Evolutionary conservation across 2,888 invertebrate species (phyloP).

Genomic region (Trichopoda pennipes): DNA sequence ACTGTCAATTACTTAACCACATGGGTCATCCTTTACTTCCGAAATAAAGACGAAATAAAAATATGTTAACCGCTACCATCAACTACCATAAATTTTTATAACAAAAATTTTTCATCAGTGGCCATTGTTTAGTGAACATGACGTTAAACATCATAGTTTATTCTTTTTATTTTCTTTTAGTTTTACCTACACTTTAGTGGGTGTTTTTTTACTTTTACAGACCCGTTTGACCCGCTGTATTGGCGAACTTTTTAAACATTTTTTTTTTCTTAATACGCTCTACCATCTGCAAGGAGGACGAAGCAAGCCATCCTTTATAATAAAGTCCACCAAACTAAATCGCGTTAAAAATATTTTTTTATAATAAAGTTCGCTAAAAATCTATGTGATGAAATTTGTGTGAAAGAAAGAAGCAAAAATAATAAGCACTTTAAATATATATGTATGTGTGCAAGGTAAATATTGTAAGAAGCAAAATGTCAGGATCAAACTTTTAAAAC

Average conservation of each 20-base stretch:
- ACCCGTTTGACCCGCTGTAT: constrained; percentile 27
- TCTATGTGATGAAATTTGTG: no score
- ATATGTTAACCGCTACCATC: constrained; percentile 18
- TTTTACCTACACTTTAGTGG: constrained; percentile 32
- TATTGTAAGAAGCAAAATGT: no score
- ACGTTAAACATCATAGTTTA: constrained; percentile 50
- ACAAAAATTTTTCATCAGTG: constrained; percentile 55
- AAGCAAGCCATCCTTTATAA: no score
- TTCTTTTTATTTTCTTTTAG: neutral
- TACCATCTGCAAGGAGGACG: no score
- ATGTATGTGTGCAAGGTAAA: no score
- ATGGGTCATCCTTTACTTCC: constrained; percentile 75
- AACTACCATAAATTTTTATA: constrained; percentile 19
- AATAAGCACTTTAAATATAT: no score
- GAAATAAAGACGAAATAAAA: constrained; percentile 12
- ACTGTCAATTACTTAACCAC: constrained; percentile 79
- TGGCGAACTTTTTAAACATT: neutral
- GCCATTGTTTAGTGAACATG: constrained; percentile 60
- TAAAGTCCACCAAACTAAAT: no score
- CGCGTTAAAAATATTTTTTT: no score
- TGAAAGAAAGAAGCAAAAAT: no score
- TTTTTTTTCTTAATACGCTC: no score
- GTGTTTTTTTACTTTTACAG: constrained; percentile 9
- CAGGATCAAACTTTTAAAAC: no score
- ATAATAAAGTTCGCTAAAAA: no score